Evolutionary conservation across 2,797 vertebrate species (phyloP).

Genomic region (Peromyscus nudipes): DNA sequence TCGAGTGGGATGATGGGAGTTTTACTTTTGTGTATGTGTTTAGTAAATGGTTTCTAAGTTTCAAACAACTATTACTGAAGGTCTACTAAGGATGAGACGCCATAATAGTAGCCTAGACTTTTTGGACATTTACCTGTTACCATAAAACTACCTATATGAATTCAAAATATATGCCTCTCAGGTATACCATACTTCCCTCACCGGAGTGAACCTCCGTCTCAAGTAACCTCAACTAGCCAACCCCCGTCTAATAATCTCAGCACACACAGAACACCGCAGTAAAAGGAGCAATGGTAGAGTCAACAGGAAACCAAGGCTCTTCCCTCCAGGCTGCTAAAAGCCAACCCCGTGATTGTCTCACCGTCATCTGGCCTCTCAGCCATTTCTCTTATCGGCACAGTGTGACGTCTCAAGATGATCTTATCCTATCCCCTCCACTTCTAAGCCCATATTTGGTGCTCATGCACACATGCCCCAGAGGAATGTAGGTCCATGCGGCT

Average conservation of each 20-base stretch:
- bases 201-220: background rate
- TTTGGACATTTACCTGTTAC: background rate
- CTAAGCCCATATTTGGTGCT: background rate
- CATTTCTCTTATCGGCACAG: background rate
- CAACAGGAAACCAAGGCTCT: background rate
- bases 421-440: background rate
- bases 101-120: background rate
- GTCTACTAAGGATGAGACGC: background rate
- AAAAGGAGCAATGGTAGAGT: background rate
- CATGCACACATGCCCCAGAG: fast-evolving
- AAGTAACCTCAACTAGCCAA: background rate
- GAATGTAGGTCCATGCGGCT: fast-evolving
- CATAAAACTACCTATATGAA: background rate
- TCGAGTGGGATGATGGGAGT: background rate
- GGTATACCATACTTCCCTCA: fast-evolving
- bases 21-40: slow-evolving; percentile 46
- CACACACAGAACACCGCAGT: background rate
- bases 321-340: background rate
- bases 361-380: background rate
- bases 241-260: background rate
- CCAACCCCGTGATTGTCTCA: background rate
- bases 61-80: slow-evolving; percentile 11
- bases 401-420: background rate
- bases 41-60: background rate
- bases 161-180: background rate